A percentile compares a stretch with the other conserved stretches of the same genome.
phyloP scores from a whole-genome alignment of 2,797 vertebrate genomes.

The Nasua narica region DNA sequence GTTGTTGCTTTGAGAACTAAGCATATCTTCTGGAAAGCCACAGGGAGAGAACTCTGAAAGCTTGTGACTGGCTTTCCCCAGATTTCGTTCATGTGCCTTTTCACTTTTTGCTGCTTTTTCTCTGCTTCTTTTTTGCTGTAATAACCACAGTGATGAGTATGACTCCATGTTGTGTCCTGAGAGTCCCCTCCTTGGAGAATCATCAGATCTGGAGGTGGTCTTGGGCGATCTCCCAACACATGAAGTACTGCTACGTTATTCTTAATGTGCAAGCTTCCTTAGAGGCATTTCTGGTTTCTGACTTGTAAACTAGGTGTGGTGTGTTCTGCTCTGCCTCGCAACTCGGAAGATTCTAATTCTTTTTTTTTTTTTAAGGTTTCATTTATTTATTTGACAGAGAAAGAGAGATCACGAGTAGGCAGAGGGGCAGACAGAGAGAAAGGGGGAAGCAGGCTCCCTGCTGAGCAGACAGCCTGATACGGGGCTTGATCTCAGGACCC shows the following conservation, averaged over 20 bases:
- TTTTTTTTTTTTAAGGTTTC: too few species aligned
- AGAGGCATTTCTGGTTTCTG: not conserved
- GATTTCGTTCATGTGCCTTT: not conserved
- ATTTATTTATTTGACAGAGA: too few species aligned
- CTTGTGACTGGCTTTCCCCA: not conserved
- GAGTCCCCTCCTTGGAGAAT: not conserved
- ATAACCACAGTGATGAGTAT: not conserved
- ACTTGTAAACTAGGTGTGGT: not conserved
- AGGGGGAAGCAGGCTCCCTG: too few species aligned
- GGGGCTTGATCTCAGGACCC: too few species aligned
- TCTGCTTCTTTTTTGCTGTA: not conserved
- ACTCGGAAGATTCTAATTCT: too few species aligned
- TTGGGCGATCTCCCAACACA: not conserved
- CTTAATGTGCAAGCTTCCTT: not conserved
- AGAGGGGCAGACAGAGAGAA: too few species aligned
- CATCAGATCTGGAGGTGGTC: not conserved
- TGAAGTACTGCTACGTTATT: not conserved
- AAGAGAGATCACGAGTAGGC: too few species aligned
- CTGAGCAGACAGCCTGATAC: too few species aligned
- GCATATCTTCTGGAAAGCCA: rapidly evolving
- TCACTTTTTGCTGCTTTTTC: not conserved
- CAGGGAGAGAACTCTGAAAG: not conserved
- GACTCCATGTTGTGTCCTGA: not conserved
- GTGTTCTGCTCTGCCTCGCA: not conserved
- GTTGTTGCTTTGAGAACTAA: not conserved